A percentile compares a stretch with the other conserved stretches of the same genome.
Evolutionary conservation across 2,888 invertebrate genomes (phyloP).

Genomic region (Erynnis tages): DNA sequence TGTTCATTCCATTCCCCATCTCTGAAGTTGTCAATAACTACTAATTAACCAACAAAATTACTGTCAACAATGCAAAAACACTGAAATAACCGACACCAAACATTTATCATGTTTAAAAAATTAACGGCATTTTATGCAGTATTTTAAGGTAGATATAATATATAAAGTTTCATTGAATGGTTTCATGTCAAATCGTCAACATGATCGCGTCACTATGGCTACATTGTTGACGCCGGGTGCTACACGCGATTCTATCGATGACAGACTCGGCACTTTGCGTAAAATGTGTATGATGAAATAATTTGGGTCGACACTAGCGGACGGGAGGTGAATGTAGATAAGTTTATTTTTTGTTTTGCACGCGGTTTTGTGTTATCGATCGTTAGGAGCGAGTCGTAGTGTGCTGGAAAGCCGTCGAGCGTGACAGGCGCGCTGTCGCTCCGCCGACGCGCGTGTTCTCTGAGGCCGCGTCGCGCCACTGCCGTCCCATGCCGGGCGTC

Average conservation of each 20-base stretch:
- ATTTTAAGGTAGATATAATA: not conserved
- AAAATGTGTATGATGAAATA: constrained; percentile 42
- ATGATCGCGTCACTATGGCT: constrained; percentile 73
- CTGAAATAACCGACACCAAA: constrained; percentile 46
- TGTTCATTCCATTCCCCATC: constrained; percentile 96
- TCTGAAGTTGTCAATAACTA: constrained; percentile 38
- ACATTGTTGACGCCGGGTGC: constrained; percentile 75
- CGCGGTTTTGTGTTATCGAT: constrained; percentile 41
- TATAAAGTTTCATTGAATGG: constrained; percentile 12
- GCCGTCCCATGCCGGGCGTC: constrained; percentile 52
- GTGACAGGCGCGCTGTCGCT: constrained; percentile 30
- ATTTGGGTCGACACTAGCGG: constrained; percentile 28
- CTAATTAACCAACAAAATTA: constrained; percentile 49
- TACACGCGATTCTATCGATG: constrained; percentile 54
- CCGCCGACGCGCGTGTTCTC: constrained; percentile 43
- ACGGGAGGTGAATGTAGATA: constrained; percentile 26
- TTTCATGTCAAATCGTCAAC: constrained; percentile 66
- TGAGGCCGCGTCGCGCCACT: constrained; percentile 66
- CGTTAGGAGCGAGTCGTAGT: constrained; percentile 32
- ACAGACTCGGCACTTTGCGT: constrained; percentile 42
- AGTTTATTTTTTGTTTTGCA: constrained; percentile 31
- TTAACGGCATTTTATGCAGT: constrained; percentile 31
- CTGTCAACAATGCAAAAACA: constrained; percentile 51
- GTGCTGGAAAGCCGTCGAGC: constrained; percentile 32
- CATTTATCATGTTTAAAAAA: constrained; percentile 48